These are phyloP conservation scores for Harpegnathos saltator DNA, from an alignment of 1,140 invertebrate species.

Conservation along the genomic window DNA sequence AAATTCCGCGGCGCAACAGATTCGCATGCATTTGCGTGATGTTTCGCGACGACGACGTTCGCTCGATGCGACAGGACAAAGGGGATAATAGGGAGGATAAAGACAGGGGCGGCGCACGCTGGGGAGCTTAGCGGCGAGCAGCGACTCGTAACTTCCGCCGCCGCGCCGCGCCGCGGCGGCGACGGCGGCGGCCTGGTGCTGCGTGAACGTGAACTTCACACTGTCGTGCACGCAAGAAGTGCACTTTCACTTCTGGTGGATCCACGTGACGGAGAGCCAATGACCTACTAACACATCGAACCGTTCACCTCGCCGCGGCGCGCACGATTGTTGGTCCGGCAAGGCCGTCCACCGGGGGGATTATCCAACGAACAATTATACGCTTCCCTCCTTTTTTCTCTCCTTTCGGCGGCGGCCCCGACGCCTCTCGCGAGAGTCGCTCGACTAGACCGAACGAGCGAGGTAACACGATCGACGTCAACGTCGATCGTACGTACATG, in stretches of 20 bases:
- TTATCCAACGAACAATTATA: conserved; percentile 57
- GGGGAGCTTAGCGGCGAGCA: neutral
- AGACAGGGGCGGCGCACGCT: neutral
- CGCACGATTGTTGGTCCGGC: conserved; percentile 39
- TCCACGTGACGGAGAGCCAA: conserved; percentile 81
- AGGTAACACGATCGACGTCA: conserved; percentile 4
- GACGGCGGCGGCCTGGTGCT: conserved; percentile 34
- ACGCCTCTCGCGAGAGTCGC: neutral
- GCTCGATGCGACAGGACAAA: neutral
- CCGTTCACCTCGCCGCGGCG: conserved; percentile 52
- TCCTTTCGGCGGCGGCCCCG: neutral
- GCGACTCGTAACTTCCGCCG: conserved; percentile 64
- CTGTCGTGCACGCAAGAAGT: conserved; percentile 78
- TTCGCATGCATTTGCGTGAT: conserved; percentile 11
- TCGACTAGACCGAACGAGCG: neutral
- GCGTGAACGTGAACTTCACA: conserved; percentile 85
- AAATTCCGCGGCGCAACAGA: conserved; percentile 28
- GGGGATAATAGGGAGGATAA: neutral
- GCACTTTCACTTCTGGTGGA: conserved; percentile 83
- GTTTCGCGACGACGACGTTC: conserved; percentile 15
- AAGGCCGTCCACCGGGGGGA: conserved; percentile 71
- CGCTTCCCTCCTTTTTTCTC: conserved; percentile 23
- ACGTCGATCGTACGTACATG: neutral
- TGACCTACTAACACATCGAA: conserved; percentile 85
- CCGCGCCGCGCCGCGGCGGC: too few relatives aligned